phyloP scores from a whole-genome alignment of 2,113 vertebrate genomes.

The Odocoileus hemionus region DNA sequence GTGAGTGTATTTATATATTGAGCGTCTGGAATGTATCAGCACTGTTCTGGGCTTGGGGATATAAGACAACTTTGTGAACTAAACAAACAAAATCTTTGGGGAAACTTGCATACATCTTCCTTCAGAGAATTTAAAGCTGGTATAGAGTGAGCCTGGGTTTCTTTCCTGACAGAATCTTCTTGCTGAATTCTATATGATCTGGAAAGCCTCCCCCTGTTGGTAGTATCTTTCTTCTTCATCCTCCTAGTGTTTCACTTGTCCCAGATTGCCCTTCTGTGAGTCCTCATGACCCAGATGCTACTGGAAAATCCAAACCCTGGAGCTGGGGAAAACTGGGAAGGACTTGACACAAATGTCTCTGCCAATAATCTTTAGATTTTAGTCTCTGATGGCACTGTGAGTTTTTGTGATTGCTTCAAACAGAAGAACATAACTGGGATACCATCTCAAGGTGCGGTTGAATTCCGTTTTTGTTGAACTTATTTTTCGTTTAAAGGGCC shows the following conservation, averaged over 20 bases:
- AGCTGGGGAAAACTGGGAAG: not conserved
- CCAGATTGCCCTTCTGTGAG: not conserved
- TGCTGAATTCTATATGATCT: not conserved
- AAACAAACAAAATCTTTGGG: not conserved
- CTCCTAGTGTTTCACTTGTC: not conserved
- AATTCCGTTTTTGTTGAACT: not conserved
- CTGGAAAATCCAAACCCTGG: not conserved
- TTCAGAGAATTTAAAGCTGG: not conserved
- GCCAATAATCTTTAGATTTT: not conserved
- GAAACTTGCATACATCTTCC: not conserved
- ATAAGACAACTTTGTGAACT: not conserved
- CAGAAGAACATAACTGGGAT: not conserved
- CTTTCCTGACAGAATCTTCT: not conserved
- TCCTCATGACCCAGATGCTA: not conserved
- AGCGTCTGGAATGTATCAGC: not conserved
- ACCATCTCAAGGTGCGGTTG: not conserved
- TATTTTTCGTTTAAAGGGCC: not conserved
- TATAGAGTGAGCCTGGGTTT: not conserved
- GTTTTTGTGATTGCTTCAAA: constrained; percentile 14
- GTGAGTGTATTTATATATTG: not conserved
- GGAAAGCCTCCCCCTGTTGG: not conserved
- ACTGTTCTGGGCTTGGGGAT: not conserved
- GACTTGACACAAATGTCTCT: not conserved
- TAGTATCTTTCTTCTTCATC: not conserved
- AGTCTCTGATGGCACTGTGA: not conserved